Evolutionary conservation across 2,888 invertebrate genomes (phyloP).

Genomic region (Seira sanloemensis): DNA sequence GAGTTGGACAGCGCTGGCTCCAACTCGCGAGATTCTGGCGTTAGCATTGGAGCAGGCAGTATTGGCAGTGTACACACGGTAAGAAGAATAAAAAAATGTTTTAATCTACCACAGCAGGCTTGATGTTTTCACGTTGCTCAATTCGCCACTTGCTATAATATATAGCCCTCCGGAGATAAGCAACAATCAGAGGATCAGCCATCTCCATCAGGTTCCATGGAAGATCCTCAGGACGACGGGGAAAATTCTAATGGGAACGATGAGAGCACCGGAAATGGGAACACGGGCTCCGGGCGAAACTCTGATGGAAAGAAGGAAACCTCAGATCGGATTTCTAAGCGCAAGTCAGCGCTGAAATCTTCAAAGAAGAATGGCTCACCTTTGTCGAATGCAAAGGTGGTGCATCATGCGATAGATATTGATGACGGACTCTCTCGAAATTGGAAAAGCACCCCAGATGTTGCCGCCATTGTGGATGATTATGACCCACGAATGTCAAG

Average conservation of each 20-base stretch:
- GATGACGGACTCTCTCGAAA: slow-evolving; percentile 56
- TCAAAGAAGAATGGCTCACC: slow-evolving; percentile 42
- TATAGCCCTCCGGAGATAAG: neutral
- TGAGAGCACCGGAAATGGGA: slow-evolving; percentile 22
- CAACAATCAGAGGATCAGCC: slow-evolving; percentile 11
- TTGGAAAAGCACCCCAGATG: slow-evolving; percentile 71
- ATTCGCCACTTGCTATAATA: neutral
- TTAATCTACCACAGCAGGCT: neutral
- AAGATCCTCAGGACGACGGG: slow-evolving; percentile 10
- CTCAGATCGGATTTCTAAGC: slow-evolving; percentile 35
- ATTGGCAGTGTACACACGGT: slow-evolving; percentile 50
- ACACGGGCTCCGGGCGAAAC: slow-evolving; percentile 17
- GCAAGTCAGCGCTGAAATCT: slow-evolving; percentile 47
- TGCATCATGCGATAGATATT: slow-evolving; percentile 32
- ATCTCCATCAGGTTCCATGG: neutral
- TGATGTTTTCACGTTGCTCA: neutral
- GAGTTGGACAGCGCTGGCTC: slow-evolving; percentile 70
- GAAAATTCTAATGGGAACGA: neutral
- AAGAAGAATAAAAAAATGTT: slow-evolving; percentile 10
- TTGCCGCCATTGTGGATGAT: slow-evolving; percentile 55
- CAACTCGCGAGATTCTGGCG: slow-evolving; percentile 71
- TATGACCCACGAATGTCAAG: slow-evolving; percentile 45
- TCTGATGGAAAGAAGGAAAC: slow-evolving; percentile 35
- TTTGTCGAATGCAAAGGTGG: slow-evolving; percentile 19
- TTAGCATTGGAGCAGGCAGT: slow-evolving; percentile 68